phyloP scores from a whole-genome alignment of 2,888 invertebrate species.

The Oligia fasciuncula region DNA sequence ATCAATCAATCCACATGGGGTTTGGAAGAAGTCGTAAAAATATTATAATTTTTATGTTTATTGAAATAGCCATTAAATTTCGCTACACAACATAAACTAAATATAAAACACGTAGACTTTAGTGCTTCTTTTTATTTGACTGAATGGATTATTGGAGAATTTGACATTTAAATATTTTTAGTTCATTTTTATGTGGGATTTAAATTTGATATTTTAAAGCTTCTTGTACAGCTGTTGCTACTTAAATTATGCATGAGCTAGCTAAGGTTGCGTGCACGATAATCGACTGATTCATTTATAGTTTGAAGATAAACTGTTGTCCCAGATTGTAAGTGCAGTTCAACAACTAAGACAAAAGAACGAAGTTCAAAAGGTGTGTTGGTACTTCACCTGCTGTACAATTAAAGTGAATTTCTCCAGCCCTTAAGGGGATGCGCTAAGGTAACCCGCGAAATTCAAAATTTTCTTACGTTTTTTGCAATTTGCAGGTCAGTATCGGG shows the following conservation, averaged over 20 bases:
- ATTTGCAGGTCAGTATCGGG: too few relatives aligned
- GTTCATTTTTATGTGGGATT: constrained; percentile 35
- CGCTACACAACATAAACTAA: constrained; percentile 40
- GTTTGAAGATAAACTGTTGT: background rate
- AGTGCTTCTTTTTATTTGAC: constrained; percentile 46
- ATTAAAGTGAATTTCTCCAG: background rate
- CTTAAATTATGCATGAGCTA: constrained; percentile 5
- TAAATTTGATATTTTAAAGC: constrained; percentile 4
- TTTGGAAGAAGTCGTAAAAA: constrained; percentile 54
- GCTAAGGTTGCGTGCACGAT: background rate
- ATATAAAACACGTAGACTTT: constrained; percentile 39
- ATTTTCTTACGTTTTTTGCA: too few relatives aligned
- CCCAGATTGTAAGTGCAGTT: background rate
- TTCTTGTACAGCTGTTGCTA: constrained; percentile 17
- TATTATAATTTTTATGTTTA: constrained; percentile 53
- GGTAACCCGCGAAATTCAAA: too few relatives aligned
- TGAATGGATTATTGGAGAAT: constrained; percentile 40
- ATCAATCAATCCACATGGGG: constrained; percentile 46
- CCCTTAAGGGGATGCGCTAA: too few relatives aligned
- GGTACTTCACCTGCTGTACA: background rate
- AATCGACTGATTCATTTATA: background rate
- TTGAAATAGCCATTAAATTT: constrained; percentile 47
- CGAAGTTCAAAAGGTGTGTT: background rate
- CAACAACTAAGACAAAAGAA: background rate
- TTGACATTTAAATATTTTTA: constrained; percentile 41